These are phyloP conservation scores for Phataginus tricuspis DNA, from an alignment of 2,797 vertebrate genomes.

Conservation along the genomic window DNA sequence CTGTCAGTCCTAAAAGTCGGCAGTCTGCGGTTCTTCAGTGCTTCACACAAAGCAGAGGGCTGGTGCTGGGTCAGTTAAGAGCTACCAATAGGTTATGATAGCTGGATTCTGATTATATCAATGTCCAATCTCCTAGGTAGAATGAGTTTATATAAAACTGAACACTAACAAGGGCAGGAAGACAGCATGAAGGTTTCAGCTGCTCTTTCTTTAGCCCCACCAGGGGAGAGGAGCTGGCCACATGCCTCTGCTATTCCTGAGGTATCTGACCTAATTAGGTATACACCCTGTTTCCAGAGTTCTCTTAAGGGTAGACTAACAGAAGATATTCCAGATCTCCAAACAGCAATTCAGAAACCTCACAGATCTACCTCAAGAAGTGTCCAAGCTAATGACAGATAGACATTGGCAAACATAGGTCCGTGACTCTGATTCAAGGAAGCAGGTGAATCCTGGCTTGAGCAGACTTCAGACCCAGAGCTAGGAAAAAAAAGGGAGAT, in stretches of 20 bases:
- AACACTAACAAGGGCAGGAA: neutral
- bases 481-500: neutral
- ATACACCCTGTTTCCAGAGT: neutral
- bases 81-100: neutral
- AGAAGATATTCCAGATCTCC: neutral
- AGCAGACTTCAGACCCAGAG: neutral
- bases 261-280: neutral
- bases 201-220: neutral
- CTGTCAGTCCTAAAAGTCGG: neutral
- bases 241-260: neutral
- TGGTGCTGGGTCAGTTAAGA: neutral
- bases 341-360: neutral
- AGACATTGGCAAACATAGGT: neutral
- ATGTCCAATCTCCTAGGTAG: neutral
- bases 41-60: neutral
- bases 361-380: neutral
- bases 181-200: neutral
- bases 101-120: neutral
- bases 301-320: neutral
- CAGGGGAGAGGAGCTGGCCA: neutral
- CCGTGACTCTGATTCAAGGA: neutral
- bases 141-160: neutral
- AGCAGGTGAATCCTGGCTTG: neutral
- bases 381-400: neutral
- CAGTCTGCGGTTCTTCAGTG: neutral